These are phyloP conservation scores for Parasteatoda lunata DNA, from an alignment of 2,888 invertebrate species.

Conservation along the genomic window DNA sequence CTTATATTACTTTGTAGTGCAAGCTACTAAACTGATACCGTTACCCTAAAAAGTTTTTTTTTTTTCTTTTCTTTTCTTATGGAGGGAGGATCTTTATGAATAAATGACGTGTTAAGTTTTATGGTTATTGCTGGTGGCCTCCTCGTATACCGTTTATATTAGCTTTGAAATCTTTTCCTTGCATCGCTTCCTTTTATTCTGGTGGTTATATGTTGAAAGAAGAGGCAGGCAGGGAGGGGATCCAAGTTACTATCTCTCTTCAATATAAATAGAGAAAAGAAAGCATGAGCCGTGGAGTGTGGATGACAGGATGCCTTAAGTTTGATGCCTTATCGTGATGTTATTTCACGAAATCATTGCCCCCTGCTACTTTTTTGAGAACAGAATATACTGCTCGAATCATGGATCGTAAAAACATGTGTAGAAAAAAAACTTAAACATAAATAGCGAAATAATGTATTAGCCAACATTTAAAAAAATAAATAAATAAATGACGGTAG, in stretches of 20 bases:
- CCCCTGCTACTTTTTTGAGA: no score
- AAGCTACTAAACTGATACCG: slow-evolving; percentile 50
- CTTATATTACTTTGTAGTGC: slow-evolving; percentile 46
- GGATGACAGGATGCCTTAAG: slow-evolving; percentile 47
- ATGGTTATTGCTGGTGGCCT: slow-evolving; percentile 56
- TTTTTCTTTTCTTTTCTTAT: no score
- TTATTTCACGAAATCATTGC: no score
- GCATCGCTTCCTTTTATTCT: background rate
- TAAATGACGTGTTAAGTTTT: slow-evolving; percentile 67
- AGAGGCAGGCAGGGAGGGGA: no score
- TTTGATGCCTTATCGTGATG: slow-evolving; percentile 57
- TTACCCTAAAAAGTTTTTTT: background rate
- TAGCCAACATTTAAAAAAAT: no score
- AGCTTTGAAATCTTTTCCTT: slow-evolving; percentile 41
- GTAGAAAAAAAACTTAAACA: no score
- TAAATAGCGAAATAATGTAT: no score
- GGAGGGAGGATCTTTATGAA: slow-evolving; percentile 47
- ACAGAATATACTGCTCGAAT: no score
- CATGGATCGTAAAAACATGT: no score
- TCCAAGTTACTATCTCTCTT: background rate
- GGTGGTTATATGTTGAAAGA: no score
- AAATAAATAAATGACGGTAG: no score
- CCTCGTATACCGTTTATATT: slow-evolving; percentile 27
- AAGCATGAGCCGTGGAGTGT: slow-evolving; percentile 36
- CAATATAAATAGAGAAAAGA: slow-evolving; percentile 37